These are phyloP conservation scores for Paramuricea clavata DNA, from an alignment of 92 coral and sea anemone species.

Conservation along the genomic window DNA sequence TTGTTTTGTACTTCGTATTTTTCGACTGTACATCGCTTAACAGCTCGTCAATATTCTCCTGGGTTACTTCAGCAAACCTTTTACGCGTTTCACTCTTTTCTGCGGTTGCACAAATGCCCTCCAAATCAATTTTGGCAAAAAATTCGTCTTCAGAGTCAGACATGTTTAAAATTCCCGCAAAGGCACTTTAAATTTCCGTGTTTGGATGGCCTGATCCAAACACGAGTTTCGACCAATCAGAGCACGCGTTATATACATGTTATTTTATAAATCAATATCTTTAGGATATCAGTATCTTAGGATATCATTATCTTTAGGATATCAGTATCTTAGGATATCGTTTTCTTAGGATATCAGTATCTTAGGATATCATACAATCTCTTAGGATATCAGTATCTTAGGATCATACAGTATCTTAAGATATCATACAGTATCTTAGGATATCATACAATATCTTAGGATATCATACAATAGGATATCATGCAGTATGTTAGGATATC, in stretches of 20 bases:
- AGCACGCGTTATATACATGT: slow-evolving; percentile 40
- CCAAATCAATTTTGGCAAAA: slow-evolving; percentile 31
- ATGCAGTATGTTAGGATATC: too few relatives aligned
- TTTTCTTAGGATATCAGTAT: too few relatives aligned
- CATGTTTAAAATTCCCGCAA: slow-evolving; percentile 6
- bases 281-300: too few relatives aligned
- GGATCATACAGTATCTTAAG: too few relatives aligned
- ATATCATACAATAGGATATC: too few relatives aligned
- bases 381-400: too few relatives aligned
- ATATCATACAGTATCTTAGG: too few relatives aligned
- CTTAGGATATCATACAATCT: too few relatives aligned
- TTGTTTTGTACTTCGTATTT: slow-evolving; percentile 19
- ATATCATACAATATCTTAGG: too few relatives aligned
- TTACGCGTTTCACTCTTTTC: slow-evolving; percentile 13
- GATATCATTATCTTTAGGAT: too few relatives aligned
- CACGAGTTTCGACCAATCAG: slow-evolving; percentile 41
- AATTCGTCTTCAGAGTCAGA: slow-evolving; percentile 40
- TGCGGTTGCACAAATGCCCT: slow-evolving; percentile 3
- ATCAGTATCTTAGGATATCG: too few relatives aligned
- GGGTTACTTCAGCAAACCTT: slow-evolving; percentile 34
- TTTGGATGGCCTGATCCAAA: too few relatives aligned
- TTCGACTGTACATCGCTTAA: slow-evolving; percentile 19
- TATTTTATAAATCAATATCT: slow-evolving; percentile 47
- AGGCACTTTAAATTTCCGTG: background rate
- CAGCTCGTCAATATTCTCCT: slow-evolving; percentile 30